Conservation (phyloP, 2,888 invertebrate species). For the Ophonus ardosiacus region DNA sequence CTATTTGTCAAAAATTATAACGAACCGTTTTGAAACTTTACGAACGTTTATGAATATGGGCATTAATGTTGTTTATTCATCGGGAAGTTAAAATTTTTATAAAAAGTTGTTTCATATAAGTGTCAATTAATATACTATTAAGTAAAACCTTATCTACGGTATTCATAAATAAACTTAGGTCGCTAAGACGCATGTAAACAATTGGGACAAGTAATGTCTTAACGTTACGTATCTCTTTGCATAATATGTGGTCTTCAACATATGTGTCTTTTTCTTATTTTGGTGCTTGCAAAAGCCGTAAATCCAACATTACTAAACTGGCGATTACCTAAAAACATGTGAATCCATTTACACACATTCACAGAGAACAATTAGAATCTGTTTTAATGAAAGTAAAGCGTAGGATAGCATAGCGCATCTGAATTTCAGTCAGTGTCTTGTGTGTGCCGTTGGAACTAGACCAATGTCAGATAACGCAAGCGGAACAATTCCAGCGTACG, state of each 20-base stretch:
- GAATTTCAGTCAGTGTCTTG: not conserved
- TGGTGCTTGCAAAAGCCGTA: not conserved
- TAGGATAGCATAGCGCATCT: not conserved
- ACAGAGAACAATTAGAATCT: not conserved
- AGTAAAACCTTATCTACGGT: no score
- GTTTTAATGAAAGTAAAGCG: slow-evolving; percentile 14
- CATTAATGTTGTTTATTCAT: no score
- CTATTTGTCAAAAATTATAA: no score
- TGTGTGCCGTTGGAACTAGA: slow-evolving; percentile 48
- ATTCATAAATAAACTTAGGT: no score
- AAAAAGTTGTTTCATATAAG: no score
- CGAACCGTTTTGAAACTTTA: no score
- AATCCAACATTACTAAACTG: not conserved
- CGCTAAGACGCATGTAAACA: not conserved
- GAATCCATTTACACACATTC: not conserved
- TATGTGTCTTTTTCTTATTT: not conserved
- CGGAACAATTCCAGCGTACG: slow-evolving; percentile 58
- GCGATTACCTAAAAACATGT: not conserved
- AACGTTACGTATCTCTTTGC: not conserved
- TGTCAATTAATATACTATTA: no score
- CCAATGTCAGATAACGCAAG: slow-evolving; percentile 60
- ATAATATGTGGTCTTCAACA: not conserved
- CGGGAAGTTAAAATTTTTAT: no score
- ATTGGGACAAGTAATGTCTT: not conserved
- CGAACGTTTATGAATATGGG: no score